A percentile compares a stretch with the other conserved stretches of the same genome.
phyloP scores from a whole-genome alignment of 1,140 invertebrate species.

The Reticulitermes speratus region DNA sequence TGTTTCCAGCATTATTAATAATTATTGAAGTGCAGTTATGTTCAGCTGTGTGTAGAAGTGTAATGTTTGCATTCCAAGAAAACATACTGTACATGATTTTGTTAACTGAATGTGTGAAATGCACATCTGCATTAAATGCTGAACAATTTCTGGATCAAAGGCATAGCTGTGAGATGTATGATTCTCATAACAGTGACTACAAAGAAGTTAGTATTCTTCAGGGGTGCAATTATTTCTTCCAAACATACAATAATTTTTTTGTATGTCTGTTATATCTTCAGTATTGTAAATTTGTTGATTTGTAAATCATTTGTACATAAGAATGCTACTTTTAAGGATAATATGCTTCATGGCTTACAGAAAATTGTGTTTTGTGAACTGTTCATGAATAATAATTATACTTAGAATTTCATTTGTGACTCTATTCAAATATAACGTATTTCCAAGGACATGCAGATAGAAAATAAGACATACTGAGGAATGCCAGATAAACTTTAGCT shows the following conservation, averaged over 20 bases:
- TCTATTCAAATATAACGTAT: background rate
- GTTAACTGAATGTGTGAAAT: background rate
- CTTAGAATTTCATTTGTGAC: background rate
- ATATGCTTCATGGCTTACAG: background rate
- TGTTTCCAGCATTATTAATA: background rate
- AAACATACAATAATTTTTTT: background rate
- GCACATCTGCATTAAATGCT: background rate
- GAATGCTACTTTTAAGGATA: background rate
- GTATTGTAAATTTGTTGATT: background rate
- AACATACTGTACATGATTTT: background rate
- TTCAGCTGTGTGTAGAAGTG: background rate
- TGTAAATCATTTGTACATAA: background rate
- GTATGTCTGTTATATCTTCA: background rate
- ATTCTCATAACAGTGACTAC: background rate
- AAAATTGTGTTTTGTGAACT: constrained; percentile 11
- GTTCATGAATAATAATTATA: constrained; percentile 1
- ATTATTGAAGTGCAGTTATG: background rate
- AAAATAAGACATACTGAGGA: too few species aligned
- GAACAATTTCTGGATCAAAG: too few species aligned
- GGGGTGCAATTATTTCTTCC: background rate
- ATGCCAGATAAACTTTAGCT: too few species aligned
- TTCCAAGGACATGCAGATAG: too few species aligned
- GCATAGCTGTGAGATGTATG: too few species aligned
- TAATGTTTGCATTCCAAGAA: background rate
- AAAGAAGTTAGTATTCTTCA: background rate